phyloP scores from a whole-genome alignment of 2,888 invertebrate species.

The Zygaena filipendulae region DNA sequence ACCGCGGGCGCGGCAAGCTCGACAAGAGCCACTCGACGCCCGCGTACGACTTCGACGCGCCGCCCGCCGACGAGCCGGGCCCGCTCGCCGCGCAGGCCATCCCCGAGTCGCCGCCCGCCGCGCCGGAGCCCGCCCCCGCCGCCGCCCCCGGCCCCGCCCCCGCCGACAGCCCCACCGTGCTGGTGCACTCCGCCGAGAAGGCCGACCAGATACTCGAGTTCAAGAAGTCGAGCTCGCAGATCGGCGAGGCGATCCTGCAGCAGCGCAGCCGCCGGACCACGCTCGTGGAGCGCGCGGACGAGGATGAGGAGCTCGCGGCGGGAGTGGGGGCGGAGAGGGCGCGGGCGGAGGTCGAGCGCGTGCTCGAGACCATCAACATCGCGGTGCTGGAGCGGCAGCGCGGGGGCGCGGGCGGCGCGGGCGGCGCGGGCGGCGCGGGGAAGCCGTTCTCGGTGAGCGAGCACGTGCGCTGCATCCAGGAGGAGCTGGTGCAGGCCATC shows the following conservation, averaged over 20 bases:
- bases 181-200: slow-evolving; percentile 31
- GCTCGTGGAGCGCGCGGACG: slow-evolving; percentile 19
- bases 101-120: slow-evolving; percentile 52
- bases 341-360: no score
- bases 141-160: slow-evolving; percentile 9
- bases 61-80: slow-evolving; percentile 23
- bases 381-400: slow-evolving; percentile 25
- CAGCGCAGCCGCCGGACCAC: slow-evolving; percentile 20
- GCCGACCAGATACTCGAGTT: slow-evolving; percentile 50
- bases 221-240: slow-evolving; percentile 44
- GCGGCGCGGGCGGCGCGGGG: slow-evolving; percentile 15
- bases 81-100: slow-evolving; percentile 31
- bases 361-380: slow-evolving; percentile 39
- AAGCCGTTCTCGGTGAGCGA: slow-evolving; percentile 7
- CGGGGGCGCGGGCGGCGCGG: slow-evolving; percentile 9
- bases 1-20: slow-evolving; percentile 45
- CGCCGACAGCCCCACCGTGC: slow-evolving; percentile 22
- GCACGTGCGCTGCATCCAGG: slow-evolving; percentile 1
- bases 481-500: slow-evolving; percentile 26
- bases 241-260: slow-evolving; percentile 43
- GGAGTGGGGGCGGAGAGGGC: slow-evolving; percentile 17
- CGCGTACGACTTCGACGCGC: slow-evolving; percentile 73
- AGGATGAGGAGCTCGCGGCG: slow-evolving; percentile 3
- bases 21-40: slow-evolving; percentile 89
- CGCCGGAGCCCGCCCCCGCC: slow-evolving; percentile 22